Base-by-base conservation (phyloP, 2,113 vertebrate species). In the Heliornis fulica region DNA sequence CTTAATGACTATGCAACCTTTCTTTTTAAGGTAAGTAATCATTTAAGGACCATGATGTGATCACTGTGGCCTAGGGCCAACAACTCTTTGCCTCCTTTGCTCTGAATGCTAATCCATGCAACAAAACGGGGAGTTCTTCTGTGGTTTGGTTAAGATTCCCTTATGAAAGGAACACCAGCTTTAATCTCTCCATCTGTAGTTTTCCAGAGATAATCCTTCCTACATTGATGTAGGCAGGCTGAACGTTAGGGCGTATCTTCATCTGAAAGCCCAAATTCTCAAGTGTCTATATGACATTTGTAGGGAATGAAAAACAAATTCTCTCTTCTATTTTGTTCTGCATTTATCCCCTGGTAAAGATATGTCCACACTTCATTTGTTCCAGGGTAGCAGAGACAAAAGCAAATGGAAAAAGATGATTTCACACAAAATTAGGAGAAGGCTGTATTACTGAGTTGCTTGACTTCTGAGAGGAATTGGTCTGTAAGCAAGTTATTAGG, bases 191-290 rank as follows among this genome's bases (percentile, higher is more conserved):
- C 59, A 88, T 94, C 90, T 95, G 90, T 94, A 61, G 36, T 80
- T 88, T 94, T 89, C 83, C 72, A 92, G 91, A 95, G 71, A 87
- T 86, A 76, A 75, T 86, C 80, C 91, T 94, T 83, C 93, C 94
- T 86, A 86, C 93, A 77, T 64, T 17, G 80, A 69, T 77, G 51
- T 86, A 77, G 68, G 87, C 87, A 74, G 45, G 56, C 80, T 89
- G 86, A 92, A 80, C 26, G 2, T 43, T 54, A 83, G 79, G 45
- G 23, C 29, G 22, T 86, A 48, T 79, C 90, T 95, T 74, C 38
- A 45, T 43, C 48, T 77, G 68, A 87, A 93, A 88, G 75, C 79
- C 86, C 72, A 89, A 92, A 86, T 90, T 87, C 81, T 32, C 60
- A 36, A 83, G 40, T 75, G 36, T 57, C 87, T 83, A 1, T 77